Conservation (phyloP, 2,888 invertebrate genomes). For the Mayetiola destructor region DNA sequence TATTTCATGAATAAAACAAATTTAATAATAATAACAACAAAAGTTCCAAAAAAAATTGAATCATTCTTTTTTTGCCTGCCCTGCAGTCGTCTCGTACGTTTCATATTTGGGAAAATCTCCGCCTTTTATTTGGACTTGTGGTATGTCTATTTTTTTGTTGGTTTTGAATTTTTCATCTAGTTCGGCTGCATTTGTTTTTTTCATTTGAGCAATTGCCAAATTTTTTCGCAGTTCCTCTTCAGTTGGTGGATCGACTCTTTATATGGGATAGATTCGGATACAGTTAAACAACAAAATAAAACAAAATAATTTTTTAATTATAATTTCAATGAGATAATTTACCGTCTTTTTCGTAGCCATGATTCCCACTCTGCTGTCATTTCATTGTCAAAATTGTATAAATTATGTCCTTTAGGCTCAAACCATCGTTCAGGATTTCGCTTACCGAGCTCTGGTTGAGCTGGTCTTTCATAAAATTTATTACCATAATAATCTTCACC, state of each 20-base stretch:
- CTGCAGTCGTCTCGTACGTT: slow-evolving; percentile 43
- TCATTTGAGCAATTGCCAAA: slow-evolving; percentile 52
- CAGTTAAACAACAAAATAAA: background rate
- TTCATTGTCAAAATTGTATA: slow-evolving; percentile 50
- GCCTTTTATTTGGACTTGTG: slow-evolving; percentile 23
- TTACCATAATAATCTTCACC: slow-evolving; percentile 73
- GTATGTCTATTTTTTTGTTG: slow-evolving; percentile 35
- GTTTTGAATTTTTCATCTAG: slow-evolving; percentile 44
- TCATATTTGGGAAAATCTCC: slow-evolving; percentile 41
- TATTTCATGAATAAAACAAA: too few relatives aligned
- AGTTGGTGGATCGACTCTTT: slow-evolving; percentile 50
- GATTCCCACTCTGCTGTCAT: slow-evolving; percentile 79
- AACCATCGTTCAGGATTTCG: slow-evolving; percentile 57
- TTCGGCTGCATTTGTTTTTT: slow-evolving; percentile 58
- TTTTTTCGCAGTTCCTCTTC: slow-evolving; percentile 58
- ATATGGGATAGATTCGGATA: background rate
- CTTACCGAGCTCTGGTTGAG: slow-evolving; percentile 48
- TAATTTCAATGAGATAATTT: slow-evolving; percentile 18
- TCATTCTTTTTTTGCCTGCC: slow-evolving; percentile 18
- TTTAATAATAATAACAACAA: too few relatives aligned
- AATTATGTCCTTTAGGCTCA: slow-evolving; percentile 45
- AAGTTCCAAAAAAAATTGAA: too few relatives aligned
- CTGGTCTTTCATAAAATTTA: slow-evolving; percentile 63
- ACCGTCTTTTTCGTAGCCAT: slow-evolving; percentile 59
- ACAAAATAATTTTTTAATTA: background rate